These are phyloP conservation scores for Parnassius orleans DNA, from an alignment of 2,888 invertebrate species.

Conservation along the genomic window DNA sequence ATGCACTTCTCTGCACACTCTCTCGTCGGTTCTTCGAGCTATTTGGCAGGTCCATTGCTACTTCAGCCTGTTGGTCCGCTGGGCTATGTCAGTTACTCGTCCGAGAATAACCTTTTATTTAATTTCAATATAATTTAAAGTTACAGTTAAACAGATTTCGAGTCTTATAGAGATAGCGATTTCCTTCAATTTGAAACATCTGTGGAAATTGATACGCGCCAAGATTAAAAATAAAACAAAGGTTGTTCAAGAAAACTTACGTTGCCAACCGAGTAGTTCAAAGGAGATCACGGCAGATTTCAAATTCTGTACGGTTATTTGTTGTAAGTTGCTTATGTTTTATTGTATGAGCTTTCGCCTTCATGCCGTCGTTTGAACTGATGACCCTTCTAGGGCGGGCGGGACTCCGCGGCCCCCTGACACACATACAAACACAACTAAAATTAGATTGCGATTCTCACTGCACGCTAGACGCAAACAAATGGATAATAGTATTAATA, in stretches of 20 bases:
- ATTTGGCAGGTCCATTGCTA: too few species aligned
- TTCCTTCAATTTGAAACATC: slow-evolving; percentile 3
- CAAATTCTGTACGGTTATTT: slow-evolving; percentile 1
- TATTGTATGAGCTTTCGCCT: slow-evolving; percentile 13
- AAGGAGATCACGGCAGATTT: slow-evolving; percentile 19
- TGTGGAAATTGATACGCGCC: slow-evolving; percentile 18
- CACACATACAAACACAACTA: slow-evolving; percentile 74
- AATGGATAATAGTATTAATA: slow-evolving; percentile 65
- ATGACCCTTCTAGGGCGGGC: slow-evolving; percentile 74
- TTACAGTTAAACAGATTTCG: too few species aligned
- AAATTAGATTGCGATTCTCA: slow-evolving; percentile 71
- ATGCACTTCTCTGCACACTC: too few species aligned
- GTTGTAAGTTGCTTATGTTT: slow-evolving; percentile 10
- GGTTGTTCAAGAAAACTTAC: not conserved
- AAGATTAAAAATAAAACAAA: slow-evolving; percentile 20
- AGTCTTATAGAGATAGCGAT: too few species aligned
- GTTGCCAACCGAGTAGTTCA: slow-evolving; percentile 8
- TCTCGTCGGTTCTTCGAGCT: too few species aligned
- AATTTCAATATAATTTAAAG: too few species aligned
- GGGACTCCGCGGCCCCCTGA: slow-evolving; percentile 66
- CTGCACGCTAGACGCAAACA: slow-evolving; percentile 68
- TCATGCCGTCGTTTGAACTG: slow-evolving; percentile 34
- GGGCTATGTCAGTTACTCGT: too few species aligned
- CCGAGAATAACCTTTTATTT: too few species aligned
- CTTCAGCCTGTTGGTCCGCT: too few species aligned